These are phyloP conservation scores for Gasterosteus nipponicus DNA, from an alignment of 2,113 vertebrate genomes.

Conservation along the genomic window DNA sequence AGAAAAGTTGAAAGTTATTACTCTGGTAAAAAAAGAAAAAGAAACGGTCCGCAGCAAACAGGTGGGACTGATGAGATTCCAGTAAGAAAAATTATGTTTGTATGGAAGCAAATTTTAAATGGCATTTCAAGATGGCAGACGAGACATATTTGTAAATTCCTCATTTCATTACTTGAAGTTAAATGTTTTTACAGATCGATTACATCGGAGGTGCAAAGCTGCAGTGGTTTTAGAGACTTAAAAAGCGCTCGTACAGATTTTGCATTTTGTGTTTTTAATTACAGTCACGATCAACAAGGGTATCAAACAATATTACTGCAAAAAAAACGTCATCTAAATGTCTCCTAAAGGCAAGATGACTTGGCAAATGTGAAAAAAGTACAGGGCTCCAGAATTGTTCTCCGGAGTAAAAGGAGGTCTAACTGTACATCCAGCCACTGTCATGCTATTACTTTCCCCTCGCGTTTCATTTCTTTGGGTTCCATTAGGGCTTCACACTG, in stretches of 20 bases:
- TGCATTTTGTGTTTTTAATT: constrained; percentile 66
- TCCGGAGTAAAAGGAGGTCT: constrained; percentile 47
- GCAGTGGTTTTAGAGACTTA: constrained; percentile 21
- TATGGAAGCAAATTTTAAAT: constrained; percentile 66
- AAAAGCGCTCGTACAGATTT: constrained; percentile 44
- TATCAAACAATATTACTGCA: constrained; percentile 55
- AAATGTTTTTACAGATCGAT: constrained; percentile 49
- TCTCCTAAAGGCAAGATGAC: constrained; percentile 39
- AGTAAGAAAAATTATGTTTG: constrained; percentile 64
- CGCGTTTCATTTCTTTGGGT: constrained; percentile 44
- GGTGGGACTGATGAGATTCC: constrained; percentile 68
- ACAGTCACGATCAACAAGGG: constrained; percentile 53
- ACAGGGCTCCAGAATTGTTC: constrained; percentile 53
- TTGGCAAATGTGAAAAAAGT: constrained; percentile 47
- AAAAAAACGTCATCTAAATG: constrained; percentile 40
- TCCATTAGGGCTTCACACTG: constrained; percentile 67
- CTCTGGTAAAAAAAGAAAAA: constrained; percentile 42
- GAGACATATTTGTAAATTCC: constrained; percentile 40
- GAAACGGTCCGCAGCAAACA: constrained; percentile 68
- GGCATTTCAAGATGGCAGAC: constrained; percentile 59
- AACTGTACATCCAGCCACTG: constrained; percentile 60
- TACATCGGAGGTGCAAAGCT: constrained; percentile 15
- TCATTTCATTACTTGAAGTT: constrained; percentile 51
- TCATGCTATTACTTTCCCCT: constrained; percentile 52
- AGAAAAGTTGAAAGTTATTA: constrained; percentile 73